Base-by-base conservation (phyloP, 2,797 vertebrate species). In the Huso huso region DNA sequence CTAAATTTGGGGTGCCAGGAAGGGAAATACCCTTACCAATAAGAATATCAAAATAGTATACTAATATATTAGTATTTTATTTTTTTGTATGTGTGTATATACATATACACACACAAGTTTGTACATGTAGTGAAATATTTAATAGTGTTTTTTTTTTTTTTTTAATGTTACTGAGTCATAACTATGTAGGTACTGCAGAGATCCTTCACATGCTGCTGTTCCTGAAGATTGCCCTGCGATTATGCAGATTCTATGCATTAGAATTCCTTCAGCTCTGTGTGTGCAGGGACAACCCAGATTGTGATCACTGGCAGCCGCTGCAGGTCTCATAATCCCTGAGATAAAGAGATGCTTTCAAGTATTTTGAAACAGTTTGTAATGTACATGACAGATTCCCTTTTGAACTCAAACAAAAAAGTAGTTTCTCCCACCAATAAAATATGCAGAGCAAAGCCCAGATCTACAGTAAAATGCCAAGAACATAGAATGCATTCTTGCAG, bases 201-300 rank as follows among this genome's bases (percentile, higher is more conserved):
- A 10, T 58, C 49, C 69, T 57, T 60, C 10, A 63, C 48, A 69
- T 60, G 60, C 48, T n/a, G 13, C 6, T 12, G n/a, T 63, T 37
- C 55, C 64, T 58, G 49, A 18, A 37, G 48, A 51, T 49, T 48
- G 62, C 51, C 68, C 51, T 69, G 67, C 76, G 76, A 81, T 77
- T 78, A 79, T 76, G 73, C 66, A 75, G 71, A 77, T 74, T 70
- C 67, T 63, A 74, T 75, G 74, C 69, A 67, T 68, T 71, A 74
- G 74, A 73, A 70, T 70, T 77, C 72, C 66, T 70, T 68, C 4
- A 65, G 70, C 61, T 18, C 51, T 11, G 64, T 59, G 58, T 70
- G 64, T 70, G 67, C 66, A 66, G 68, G 64, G 70, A 72, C 48
- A 68, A 18, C 61, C 49, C 62, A 64, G 60, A 71, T 71, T 71